Evolutionary conservation across 2,797 vertebrate genomes (phyloP).

Genomic region (Argentina silus): DNA sequence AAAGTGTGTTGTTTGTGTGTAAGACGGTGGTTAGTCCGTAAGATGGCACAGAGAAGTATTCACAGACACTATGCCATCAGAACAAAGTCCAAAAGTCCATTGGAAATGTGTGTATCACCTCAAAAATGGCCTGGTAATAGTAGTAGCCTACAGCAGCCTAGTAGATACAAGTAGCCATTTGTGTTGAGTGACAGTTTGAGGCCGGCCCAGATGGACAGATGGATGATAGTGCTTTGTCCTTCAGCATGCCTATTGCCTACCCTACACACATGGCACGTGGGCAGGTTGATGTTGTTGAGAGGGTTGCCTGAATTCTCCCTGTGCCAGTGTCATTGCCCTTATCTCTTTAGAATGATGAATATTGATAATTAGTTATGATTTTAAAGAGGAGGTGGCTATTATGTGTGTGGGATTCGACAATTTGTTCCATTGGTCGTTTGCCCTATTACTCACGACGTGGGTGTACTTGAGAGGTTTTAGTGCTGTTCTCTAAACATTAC

Average conservation of each 20-base stretch:
- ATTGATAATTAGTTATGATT: conserved; percentile 51
- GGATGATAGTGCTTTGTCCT: conserved; percentile 28
- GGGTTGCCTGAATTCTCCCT: conserved; percentile 44
- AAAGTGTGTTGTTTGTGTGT: not conserved
- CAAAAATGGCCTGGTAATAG: not conserved
- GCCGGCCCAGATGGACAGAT: conserved; percentile 30
- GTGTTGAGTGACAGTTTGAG: too few relatives aligned
- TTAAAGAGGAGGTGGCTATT: conserved; percentile 61
- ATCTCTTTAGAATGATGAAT: conserved; percentile 56
- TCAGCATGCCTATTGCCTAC: conserved; percentile 36
- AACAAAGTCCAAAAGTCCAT: not conserved
- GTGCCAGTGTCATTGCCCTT: conserved; percentile 44
- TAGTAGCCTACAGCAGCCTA: too few relatives aligned
- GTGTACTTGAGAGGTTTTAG: conserved; percentile 51
- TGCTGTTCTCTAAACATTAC: conserved; percentile 44
- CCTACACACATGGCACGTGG: conserved; percentile 38
- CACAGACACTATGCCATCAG: not conserved
- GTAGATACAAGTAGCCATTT: too few relatives aligned
- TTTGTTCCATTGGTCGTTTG: conserved; percentile 60
- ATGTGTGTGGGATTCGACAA: conserved; percentile 68
- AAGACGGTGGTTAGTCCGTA: not conserved
- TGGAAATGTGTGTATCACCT: not conserved
- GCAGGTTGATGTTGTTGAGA: conserved; percentile 34
- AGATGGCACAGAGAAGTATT: not conserved
- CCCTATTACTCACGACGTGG: conserved; percentile 69